A percentile compares a stretch with the other conserved stretches of the same genome.
Evolutionary conservation across 2,888 invertebrate genomes (phyloP).

Genomic region (Cheilosia impressa): DNA sequence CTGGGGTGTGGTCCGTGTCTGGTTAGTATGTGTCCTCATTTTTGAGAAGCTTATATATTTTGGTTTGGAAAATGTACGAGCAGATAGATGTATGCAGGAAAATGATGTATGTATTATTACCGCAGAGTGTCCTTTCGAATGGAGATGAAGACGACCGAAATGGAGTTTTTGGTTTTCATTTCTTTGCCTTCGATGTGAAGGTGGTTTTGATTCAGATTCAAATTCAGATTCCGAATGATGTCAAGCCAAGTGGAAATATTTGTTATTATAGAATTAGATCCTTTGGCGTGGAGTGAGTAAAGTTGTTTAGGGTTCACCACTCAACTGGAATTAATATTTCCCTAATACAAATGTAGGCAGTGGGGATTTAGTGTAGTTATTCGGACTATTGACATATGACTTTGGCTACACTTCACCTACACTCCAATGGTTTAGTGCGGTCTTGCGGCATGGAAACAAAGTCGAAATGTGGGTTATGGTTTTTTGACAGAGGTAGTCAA

Average conservation of each 20-base stretch:
- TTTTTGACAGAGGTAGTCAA: too few species aligned
- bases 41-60: conserved; percentile 49
- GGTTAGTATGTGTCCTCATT: conserved; percentile 42
- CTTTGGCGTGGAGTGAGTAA: neutral
- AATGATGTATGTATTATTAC: conserved; percentile 41
- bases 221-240: conserved; percentile 13
- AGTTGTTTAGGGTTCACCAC: conserved; percentile 16
- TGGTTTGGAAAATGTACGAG: conserved; percentile 40
- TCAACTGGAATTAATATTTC: conserved; percentile 3
- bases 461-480: too few species aligned
- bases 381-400: neutral
- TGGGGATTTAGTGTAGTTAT: neutral
- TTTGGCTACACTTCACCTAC: too few species aligned
- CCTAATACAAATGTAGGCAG: neutral
- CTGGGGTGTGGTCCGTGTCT: conserved; percentile 59
- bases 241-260: conserved; percentile 30
- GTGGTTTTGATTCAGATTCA: conserved; percentile 23
- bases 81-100: conserved; percentile 6
- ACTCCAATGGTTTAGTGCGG: too few species aligned
- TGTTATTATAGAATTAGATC: neutral
- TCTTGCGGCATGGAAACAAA: too few species aligned
- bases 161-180: conserved; percentile 10
- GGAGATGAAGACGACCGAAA: conserved; percentile 5
- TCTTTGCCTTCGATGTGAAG: conserved; percentile 10
- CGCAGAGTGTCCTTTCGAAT: conserved; percentile 24